Conservation (phyloP, 2,888 invertebrate species). For the Idaea dimidiata region DNA sequence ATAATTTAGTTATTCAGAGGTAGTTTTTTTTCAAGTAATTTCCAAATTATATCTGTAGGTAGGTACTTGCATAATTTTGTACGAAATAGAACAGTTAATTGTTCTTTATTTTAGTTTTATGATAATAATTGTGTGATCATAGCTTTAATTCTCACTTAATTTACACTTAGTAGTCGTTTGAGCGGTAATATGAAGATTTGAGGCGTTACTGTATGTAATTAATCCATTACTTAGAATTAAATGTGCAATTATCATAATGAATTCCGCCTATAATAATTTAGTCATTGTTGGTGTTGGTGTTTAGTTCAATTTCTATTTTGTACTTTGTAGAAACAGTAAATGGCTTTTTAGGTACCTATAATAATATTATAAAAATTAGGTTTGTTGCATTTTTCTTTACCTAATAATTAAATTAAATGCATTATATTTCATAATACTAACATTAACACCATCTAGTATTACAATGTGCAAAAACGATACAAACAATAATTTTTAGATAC, state of each 20-base stretch:
- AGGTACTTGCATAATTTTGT: neutral
- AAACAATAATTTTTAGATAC: no score
- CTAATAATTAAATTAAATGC: no score
- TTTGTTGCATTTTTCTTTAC: no score
- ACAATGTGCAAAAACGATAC: no score
- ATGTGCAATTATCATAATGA: slow-evolving; percentile 10
- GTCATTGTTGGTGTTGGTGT: neutral
- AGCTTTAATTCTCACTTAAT: slow-evolving; percentile 13
- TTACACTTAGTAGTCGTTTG: slow-evolving; percentile 7
- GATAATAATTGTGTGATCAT: neutral
- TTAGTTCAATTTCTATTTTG: neutral
- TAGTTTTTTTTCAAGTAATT: slow-evolving; percentile 7
- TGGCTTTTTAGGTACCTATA: no score
- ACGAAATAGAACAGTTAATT: neutral
- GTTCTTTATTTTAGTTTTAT: neutral
- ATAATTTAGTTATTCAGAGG: slow-evolving; percentile 35
- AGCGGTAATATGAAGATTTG: slow-evolving; percentile 8
- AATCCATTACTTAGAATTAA: slow-evolving; percentile 11
- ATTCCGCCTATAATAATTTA: neutral
- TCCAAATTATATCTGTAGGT: slow-evolving; percentile 5
- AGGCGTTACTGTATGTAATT: slow-evolving; percentile 16
- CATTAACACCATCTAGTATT: no score
- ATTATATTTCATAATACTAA: no score
- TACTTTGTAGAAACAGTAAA: neutral
- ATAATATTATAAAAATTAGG: no score